phyloP scores from a whole-genome alignment of 2,113 vertebrate genomes.

The Gorilla gorilla region DNA sequence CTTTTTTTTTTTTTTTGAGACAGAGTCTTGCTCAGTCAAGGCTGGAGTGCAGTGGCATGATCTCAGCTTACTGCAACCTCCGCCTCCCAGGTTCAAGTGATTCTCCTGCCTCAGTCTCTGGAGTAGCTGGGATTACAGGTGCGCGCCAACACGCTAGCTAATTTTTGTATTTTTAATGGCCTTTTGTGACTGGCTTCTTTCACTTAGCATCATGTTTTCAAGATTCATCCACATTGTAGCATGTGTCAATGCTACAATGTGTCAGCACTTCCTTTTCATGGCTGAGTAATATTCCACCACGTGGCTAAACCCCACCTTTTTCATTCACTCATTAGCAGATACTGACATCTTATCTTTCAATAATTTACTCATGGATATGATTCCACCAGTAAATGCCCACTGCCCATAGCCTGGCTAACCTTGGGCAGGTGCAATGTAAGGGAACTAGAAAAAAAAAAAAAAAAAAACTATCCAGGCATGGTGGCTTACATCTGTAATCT shows the following conservation, averaged over 20 bases:
- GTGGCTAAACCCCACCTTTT: rapidly evolving
- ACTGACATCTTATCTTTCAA: neutral
- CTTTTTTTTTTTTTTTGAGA: neutral
- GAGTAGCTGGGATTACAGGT: neutral
- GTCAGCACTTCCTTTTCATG: neutral
- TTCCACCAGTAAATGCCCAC: too few relatives aligned
- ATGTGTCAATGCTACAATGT: neutral
- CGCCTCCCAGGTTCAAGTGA: neutral
- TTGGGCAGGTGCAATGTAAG: neutral
- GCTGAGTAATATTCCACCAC: neutral
- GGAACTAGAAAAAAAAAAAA: neutral
- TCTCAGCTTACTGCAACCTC: neutral
- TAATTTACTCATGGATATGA: neutral
- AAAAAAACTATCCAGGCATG: too few relatives aligned
- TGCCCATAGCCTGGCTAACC: neutral
- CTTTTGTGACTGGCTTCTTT: neutral
- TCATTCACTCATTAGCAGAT: neutral
- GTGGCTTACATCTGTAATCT: too few relatives aligned
- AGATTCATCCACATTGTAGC: too few relatives aligned
- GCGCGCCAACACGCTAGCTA: neutral
- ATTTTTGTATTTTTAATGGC: neutral
- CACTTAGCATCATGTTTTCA: neutral
- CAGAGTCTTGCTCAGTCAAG: neutral
- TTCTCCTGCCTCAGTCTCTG: neutral
- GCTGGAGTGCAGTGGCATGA: too few relatives aligned